Conservation (phyloP, 92 coral and sea anemone species). For the Epizoanthus illoricatus region DNA sequence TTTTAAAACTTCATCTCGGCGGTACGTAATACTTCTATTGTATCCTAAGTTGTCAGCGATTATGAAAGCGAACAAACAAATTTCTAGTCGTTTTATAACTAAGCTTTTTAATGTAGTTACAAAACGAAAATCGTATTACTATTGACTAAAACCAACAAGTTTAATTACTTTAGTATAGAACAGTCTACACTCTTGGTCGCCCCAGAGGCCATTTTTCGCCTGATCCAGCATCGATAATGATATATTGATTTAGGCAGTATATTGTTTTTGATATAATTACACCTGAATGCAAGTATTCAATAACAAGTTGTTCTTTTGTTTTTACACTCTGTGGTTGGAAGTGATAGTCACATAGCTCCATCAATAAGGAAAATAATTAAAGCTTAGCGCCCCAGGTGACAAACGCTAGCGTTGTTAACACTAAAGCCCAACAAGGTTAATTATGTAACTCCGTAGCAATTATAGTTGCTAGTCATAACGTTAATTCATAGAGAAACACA, state of each 20-base stretch:
- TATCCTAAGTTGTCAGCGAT: background rate
- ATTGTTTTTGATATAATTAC: slow-evolving; percentile 8
- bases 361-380: background rate
- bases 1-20: background rate
- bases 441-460: background rate
- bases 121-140: background rate
- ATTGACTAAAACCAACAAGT: slow-evolving; percentile 24
- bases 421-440: slow-evolving; percentile 2
- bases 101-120: slow-evolving; percentile 22
- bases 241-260: slow-evolving; percentile 37
- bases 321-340: slow-evolving; percentile 13
- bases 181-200: slow-evolving; percentile 5
- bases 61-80: background rate
- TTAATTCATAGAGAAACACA: background rate
- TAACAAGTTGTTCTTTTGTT: slow-evolving; percentile 11
- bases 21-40: background rate
- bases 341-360: background rate
- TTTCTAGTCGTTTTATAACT: background rate
- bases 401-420: slow-evolving; percentile 1
- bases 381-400: slow-evolving; percentile 39
- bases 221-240: slow-evolving; percentile 29
- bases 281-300: slow-evolving; percentile 25
- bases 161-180: slow-evolving; percentile 32
- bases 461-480: background rate
- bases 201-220: slow-evolving; percentile 13